Conservation (phyloP, 2,113 vertebrate species). For the Sceloporus tristichus region DNA sequence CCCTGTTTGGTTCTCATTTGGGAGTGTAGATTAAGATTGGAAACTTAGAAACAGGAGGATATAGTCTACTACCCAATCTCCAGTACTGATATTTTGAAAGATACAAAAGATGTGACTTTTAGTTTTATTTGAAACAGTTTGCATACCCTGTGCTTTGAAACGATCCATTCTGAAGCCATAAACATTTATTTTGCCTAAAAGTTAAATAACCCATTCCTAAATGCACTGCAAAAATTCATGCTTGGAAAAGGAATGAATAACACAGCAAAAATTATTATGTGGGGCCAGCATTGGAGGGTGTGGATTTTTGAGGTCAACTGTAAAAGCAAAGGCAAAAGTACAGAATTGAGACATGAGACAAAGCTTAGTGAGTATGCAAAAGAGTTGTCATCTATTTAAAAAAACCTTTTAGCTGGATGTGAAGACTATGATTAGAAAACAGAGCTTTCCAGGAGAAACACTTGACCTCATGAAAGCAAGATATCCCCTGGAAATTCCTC, state of each 20-base stretch:
- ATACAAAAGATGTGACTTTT: background rate
- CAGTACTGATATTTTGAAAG: background rate
- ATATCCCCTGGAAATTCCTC: background rate
- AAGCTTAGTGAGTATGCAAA: too few relatives aligned
- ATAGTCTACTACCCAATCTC: background rate
- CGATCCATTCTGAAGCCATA: too few relatives aligned
- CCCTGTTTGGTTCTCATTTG: too few relatives aligned
- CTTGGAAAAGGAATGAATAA: too few relatives aligned
- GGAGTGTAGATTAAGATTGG: too few relatives aligned
- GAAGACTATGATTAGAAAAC: background rate
- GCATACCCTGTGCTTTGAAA: background rate
- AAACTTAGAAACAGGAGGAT: background rate
- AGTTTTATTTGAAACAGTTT: background rate
- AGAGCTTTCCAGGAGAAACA: background rate
- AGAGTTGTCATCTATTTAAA: background rate
- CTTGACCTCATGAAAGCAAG: too few relatives aligned
- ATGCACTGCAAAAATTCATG: too few relatives aligned
- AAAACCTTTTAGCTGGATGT: background rate
- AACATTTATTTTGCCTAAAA: too few relatives aligned
- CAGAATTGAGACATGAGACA: background rate
- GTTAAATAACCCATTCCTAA: too few relatives aligned
- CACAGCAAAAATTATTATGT: too few relatives aligned
- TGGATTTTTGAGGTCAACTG: background rate
- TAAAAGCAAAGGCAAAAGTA: background rate
- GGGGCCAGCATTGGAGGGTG: background rate